Percentiles rank a stretch among this genome's conserved stretches.
phyloP scores from a whole-genome alignment of 2,113 vertebrate species.

The Conger conger region DNA sequence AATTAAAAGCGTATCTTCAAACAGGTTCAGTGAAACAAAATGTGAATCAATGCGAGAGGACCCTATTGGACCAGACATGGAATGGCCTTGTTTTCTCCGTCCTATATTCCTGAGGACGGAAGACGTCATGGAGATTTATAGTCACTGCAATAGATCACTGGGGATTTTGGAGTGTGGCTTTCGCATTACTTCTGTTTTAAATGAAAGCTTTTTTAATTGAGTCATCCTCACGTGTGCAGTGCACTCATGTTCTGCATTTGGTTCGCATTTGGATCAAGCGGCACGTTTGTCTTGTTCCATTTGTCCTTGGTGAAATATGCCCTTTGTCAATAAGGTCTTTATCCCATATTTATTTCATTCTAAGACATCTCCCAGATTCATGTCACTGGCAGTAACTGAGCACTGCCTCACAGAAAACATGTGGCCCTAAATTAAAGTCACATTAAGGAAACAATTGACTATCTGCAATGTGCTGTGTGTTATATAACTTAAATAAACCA shows the following conservation, averaged over 20 bases:
- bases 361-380: neutral
- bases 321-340: neutral
- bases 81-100: neutral
- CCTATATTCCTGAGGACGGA: neutral
- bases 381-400: neutral
- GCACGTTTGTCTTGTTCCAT: constrained; percentile 24
- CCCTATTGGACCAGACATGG: neutral
- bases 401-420: neutral
- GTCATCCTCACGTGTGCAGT: constrained; percentile 26
- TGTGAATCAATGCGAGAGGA: too few relatives aligned
- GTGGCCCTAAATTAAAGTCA: constrained; percentile 5
- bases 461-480: neutral
- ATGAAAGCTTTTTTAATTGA: constrained; percentile 2
- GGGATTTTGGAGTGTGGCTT: constrained; percentile 25
- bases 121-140: constrained; percentile 19
- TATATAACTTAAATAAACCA: neutral
- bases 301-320: constrained; percentile 16
- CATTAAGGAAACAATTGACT: neutral
- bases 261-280: constrained; percentile 5
- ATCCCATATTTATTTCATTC: neutral
- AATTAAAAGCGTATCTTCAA: neutral
- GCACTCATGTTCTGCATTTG: constrained; percentile 30
- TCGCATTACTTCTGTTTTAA: constrained; percentile 12
- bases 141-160: constrained; percentile 22
- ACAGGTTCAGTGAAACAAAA: neutral